A percentile compares a stretch with the other conserved stretches of the same genome.
Conservation (phyloP, 2,113 vertebrate species). For the Mus spicilegus region DNA sequence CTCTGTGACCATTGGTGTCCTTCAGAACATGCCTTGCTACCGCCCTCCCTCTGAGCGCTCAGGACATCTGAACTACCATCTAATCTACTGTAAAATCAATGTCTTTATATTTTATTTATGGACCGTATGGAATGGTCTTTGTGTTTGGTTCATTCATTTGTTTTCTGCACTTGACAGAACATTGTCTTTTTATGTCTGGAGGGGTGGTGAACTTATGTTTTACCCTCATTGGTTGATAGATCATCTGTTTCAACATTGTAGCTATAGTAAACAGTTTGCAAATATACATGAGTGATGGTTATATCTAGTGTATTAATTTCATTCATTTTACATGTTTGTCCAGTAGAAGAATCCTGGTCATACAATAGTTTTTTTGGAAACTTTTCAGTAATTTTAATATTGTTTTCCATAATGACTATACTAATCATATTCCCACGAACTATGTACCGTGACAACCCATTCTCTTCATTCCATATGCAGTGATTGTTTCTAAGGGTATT, state of each 20-base stretch:
- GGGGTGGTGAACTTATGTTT: too few species aligned
- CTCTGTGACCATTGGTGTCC: not conserved
- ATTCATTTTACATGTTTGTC: not conserved
- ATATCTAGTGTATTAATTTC: not conserved
- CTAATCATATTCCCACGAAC: not conserved
- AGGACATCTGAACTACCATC: not conserved
- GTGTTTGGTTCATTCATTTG: not conserved
- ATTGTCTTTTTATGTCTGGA: too few species aligned
- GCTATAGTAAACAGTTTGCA: not conserved
- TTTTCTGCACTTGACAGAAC: not conserved
- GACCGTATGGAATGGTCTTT: not conserved
- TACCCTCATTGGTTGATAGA: not conserved
- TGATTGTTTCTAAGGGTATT: not conserved
- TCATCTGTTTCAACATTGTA: not conserved
- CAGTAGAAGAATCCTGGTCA: not conserved
- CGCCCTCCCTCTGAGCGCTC: not conserved
- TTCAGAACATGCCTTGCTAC: too few species aligned
- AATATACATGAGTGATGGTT: not conserved
- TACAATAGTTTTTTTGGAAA: not conserved
- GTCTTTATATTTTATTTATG: not conserved
- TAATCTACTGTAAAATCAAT: not conserved
- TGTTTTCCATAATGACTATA: not conserved
- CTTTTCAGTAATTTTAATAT: not conserved
- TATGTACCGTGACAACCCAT: too few species aligned
- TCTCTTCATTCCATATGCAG: not conserved